These are phyloP conservation scores for Pocillopora damicornis DNA, from an alignment of 64 coral and sea anemone genomes.

Conservation along the genomic window DNA sequence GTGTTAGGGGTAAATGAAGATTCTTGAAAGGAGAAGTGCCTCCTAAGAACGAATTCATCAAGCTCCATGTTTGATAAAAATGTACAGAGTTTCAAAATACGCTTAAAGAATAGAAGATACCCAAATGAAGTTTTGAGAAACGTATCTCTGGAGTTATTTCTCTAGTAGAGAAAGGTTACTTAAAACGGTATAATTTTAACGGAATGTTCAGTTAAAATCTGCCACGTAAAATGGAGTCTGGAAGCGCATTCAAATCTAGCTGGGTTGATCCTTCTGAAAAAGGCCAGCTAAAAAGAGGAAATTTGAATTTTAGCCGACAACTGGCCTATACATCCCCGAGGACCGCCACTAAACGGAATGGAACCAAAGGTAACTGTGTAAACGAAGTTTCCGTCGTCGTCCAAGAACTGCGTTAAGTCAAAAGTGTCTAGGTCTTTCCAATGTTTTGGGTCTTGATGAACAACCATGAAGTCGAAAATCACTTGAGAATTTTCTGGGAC, in stretches of 20 bases:
- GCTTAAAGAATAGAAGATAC: too few species aligned
- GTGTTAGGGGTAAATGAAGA: too few species aligned
- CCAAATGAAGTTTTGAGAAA: too few species aligned
- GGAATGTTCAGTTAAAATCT: neutral
- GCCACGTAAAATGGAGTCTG: neutral
- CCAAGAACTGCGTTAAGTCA: constrained; percentile 40
- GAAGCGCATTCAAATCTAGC: neutral
- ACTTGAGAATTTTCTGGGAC: constrained; percentile 28
- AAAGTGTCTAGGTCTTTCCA: constrained; percentile 11
- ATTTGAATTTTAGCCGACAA: constrained; percentile 37
- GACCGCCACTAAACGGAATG: constrained; percentile 49
- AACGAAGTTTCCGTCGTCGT: constrained; percentile 36
- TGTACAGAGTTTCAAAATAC: too few species aligned
- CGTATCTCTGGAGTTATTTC: too few species aligned
- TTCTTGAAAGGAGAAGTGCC: too few species aligned
- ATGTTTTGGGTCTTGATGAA: constrained; percentile 24
- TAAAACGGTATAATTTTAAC: neutral
- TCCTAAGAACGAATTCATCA: too few species aligned
- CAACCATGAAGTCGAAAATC: constrained; percentile 18
- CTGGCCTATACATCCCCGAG: constrained; percentile 44
- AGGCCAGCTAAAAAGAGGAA: constrained; percentile 28
- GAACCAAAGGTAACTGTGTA: neutral
- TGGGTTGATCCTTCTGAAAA: constrained; percentile 12
- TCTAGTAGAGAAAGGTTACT: too few species aligned
- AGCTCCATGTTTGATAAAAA: neutral